These are phyloP conservation scores for Chaetodon trifasciatus DNA, from an alignment of 2,797 vertebrate genomes.

Conservation along the genomic window DNA sequence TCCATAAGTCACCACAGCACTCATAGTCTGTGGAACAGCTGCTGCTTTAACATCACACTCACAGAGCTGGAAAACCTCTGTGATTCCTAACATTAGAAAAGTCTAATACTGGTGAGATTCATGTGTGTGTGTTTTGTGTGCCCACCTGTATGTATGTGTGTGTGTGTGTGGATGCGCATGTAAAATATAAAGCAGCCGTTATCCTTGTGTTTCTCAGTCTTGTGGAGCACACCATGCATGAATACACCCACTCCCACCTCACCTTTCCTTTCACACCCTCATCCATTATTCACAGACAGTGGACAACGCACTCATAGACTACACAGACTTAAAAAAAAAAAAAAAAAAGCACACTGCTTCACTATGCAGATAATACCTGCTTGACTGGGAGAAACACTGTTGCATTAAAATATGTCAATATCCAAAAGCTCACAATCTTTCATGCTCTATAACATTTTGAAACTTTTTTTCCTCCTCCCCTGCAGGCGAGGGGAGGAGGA, in stretches of 20 bases:
- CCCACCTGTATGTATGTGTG: not conserved
- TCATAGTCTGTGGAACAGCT: not conserved
- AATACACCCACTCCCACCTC: slow-evolving; percentile 64
- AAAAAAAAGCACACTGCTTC: slow-evolving; percentile 35
- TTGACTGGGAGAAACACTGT: slow-evolving; percentile 62
- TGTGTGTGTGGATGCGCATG: slow-evolving; percentile 3
- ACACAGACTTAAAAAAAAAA: slow-evolving; percentile 28
- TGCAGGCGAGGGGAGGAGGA: slow-evolving; percentile 41
- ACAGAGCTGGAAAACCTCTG: not conserved
- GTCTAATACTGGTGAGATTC: not conserved
- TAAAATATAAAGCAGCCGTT: slow-evolving; percentile 26
- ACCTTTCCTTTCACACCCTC: slow-evolving; percentile 71
- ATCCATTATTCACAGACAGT: slow-evolving; percentile 76
- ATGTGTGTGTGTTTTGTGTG: not conserved
- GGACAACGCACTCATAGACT: slow-evolving; percentile 62
- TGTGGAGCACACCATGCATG: slow-evolving; percentile 47
- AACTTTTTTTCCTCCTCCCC: slow-evolving; percentile 40
- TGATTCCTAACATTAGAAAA: slow-evolving; percentile 2
- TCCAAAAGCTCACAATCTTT: slow-evolving; percentile 67
- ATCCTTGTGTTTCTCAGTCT: slow-evolving; percentile 47
- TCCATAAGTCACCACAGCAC: not conserved
- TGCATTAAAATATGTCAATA: slow-evolving; percentile 74
- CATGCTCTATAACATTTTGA: slow-evolving; percentile 53
- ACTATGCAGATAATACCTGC: slow-evolving; percentile 67
- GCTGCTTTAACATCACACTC: not conserved